A percentile compares a stretch with the other conserved stretches of the same genome.
These are phyloP conservation scores for Capra hircus DNA, from an alignment of 2,113 vertebrate genomes.

Conservation along the genomic window DNA sequence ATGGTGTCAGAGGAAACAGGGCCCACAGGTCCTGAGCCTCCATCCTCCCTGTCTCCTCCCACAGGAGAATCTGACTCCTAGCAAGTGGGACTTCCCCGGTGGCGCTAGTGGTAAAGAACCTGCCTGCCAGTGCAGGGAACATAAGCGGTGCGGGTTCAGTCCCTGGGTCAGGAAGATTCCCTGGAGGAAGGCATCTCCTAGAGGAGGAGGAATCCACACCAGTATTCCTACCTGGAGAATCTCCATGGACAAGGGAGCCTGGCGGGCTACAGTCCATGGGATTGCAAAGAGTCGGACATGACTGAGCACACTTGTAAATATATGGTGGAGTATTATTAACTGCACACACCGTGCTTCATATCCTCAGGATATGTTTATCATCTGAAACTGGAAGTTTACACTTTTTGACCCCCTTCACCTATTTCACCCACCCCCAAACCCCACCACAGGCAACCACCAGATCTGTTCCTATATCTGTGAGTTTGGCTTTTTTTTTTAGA, in stretches of 20 bases:
- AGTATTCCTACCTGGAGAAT: background rate
- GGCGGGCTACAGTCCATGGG: background rate
- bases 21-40: background rate
- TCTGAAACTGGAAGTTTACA: background rate
- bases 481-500: background rate
- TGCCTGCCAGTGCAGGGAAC: background rate
- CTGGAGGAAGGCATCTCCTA: background rate
- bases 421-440: background rate
- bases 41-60: background rate
- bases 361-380: background rate
- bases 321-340: background rate
- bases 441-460: background rate
- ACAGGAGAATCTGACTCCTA: background rate
- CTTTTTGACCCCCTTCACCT: background rate
- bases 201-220: background rate
- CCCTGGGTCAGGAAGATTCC: background rate
- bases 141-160: accelerated
- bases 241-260: background rate
- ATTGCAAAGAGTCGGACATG: background rate
- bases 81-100: background rate
- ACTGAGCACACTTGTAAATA: background rate
- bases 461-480: background rate
- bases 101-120: background rate
- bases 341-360: background rate
- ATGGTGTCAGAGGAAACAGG: background rate